Conservation (phyloP, 1,140 invertebrate species). For the Ericerus pela region DNA sequence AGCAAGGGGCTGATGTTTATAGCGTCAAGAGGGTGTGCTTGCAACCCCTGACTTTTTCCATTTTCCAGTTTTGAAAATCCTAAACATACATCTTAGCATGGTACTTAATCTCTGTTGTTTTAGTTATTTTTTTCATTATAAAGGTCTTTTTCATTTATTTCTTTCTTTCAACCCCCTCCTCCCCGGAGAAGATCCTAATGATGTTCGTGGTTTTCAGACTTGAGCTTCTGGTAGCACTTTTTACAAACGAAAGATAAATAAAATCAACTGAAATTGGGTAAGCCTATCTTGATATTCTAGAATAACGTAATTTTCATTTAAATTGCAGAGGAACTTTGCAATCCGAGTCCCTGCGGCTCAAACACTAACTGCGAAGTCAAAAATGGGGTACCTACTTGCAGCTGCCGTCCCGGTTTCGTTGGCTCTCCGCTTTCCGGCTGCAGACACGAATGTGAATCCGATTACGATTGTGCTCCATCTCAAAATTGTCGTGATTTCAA, state of each 20-base stretch:
- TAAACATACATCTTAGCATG: too few relatives aligned
- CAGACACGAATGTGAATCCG: slow-evolving; percentile 58
- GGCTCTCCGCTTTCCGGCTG: slow-evolving; percentile 60
- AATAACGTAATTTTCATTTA: too few relatives aligned
- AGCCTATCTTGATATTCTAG: too few relatives aligned
- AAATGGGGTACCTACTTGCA: slow-evolving; percentile 56
- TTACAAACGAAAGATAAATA: not conserved
- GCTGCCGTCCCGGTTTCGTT: slow-evolving; percentile 50
- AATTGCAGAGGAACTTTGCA: slow-evolving; percentile 54
- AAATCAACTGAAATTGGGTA: too few relatives aligned
- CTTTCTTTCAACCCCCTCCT: not conserved
- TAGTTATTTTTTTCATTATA: too few relatives aligned
- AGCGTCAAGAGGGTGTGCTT: too few relatives aligned
- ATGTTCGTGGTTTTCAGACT: not conserved
- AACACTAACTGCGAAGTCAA: slow-evolving; percentile 65
- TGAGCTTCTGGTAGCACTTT: not conserved
- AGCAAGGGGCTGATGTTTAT: too few relatives aligned
- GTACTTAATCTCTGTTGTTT: too few relatives aligned
- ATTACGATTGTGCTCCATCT: slow-evolving; percentile 51
- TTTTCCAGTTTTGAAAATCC: too few relatives aligned
- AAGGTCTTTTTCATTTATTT: too few relatives aligned
- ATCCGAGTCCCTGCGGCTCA: slow-evolving; percentile 58
- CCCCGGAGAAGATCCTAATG: not conserved
- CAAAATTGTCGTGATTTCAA: slow-evolving; percentile 56
- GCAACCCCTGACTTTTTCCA: too few relatives aligned